Evolutionary conservation across 2,888 invertebrate species (phyloP).

Genomic region (Hirtodrosophila trivittata): DNA sequence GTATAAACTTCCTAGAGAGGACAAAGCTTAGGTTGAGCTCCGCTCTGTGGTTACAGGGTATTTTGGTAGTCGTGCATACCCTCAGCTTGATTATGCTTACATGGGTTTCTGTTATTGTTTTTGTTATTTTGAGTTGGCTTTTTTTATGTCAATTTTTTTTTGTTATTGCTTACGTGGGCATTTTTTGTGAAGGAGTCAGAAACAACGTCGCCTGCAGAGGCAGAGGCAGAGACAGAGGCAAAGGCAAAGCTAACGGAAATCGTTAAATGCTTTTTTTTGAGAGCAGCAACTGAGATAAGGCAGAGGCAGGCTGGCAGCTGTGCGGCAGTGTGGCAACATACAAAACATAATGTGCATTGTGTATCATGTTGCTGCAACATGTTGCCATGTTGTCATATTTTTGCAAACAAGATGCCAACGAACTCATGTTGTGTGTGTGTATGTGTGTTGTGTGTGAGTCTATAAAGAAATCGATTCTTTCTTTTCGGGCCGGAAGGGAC

Average conservation of each 20-base stretch:
- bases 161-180: constrained; percentile 50
- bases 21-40: too few species aligned
- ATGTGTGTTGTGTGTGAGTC: constrained; percentile 15
- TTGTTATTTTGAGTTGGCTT: constrained; percentile 5
- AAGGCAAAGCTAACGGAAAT: constrained; percentile 64
- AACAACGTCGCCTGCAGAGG: constrained; percentile 23
- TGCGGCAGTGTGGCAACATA: constrained; percentile 26
- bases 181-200: constrained; percentile 47
- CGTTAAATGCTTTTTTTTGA: constrained; percentile 56
- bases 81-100: too few species aligned
- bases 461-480: constrained; percentile 71
- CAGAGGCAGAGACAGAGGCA: constrained; percentile 32
- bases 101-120: not conserved
- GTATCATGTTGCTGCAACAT: constrained; percentile 67
- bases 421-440: constrained; percentile 40
- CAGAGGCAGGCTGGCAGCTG: constrained; percentile 4
- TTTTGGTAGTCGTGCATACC: too few species aligned
- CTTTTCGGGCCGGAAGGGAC: constrained; percentile 47
- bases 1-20: too few species aligned
- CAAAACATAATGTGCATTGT: not conserved
- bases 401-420: constrained; percentile 54
- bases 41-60: too few species aligned
- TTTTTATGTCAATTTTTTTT: constrained; percentile 6
- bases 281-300: constrained; percentile 47
- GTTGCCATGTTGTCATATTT: constrained; percentile 55